Conservation (phyloP, 2,888 invertebrate species). For the Cistogaster globosa region DNA sequence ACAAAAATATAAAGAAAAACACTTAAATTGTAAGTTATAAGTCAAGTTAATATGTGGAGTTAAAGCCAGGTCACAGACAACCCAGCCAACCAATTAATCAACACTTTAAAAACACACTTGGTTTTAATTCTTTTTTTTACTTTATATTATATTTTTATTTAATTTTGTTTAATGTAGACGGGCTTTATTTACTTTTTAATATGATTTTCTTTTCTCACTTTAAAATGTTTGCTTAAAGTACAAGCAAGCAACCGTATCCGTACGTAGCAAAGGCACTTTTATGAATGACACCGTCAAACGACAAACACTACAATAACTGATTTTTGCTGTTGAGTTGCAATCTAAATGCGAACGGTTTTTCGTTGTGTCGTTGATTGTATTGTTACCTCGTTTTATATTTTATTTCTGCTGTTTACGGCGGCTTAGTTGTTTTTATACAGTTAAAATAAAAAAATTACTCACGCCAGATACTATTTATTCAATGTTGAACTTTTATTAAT, state of each 20-base stretch:
- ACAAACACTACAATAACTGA: constrained; percentile 70
- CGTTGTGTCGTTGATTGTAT: constrained; percentile 61
- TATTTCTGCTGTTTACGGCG: constrained; percentile 36
- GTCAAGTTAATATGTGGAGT: constrained; percentile 62
- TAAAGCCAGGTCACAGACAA: constrained; percentile 56
- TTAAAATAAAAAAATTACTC: not conserved
- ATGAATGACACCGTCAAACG: constrained; percentile 70
- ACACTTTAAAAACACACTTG: constrained; percentile 40
- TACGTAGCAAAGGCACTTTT: constrained; percentile 70
- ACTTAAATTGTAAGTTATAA: constrained; percentile 65
- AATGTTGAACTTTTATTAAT: not conserved
- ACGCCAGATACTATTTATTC: constrained; percentile 6
- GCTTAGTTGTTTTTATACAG: constrained; percentile 32
- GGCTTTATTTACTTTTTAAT: constrained; percentile 34
- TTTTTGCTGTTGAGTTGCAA: constrained; percentile 68
- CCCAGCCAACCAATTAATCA: constrained; percentile 38
- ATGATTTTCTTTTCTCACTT: constrained; percentile 21
- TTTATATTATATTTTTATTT: constrained; percentile 31
- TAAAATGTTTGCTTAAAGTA: constrained; percentile 28
- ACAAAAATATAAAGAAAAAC: constrained; percentile 27
- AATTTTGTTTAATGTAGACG: constrained; percentile 24
- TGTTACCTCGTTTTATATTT: constrained; percentile 69
- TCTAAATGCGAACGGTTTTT: constrained; percentile 71
- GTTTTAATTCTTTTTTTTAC: constrained; percentile 23
- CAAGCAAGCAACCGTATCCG: constrained; percentile 67